Conservation (phyloP, 2,888 invertebrate species). For the Brenthis hecate region DNA sequence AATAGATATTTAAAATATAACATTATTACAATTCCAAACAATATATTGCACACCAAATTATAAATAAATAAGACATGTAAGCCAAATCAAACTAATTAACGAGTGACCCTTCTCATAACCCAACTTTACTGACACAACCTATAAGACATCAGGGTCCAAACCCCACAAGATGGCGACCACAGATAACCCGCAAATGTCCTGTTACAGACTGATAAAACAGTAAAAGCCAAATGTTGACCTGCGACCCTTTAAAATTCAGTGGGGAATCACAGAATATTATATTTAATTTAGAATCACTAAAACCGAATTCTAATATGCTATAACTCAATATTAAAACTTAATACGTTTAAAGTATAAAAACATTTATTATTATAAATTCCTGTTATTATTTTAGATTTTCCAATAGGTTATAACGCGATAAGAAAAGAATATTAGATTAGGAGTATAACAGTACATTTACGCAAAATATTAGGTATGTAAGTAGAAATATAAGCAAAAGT, state of each 20-base stretch:
- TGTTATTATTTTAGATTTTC: too few relatives aligned
- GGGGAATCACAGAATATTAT: slow-evolving; percentile 44
- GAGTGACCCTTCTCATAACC: slow-evolving; percentile 71
- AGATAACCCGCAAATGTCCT: slow-evolving; percentile 71
- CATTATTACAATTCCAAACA: slow-evolving; percentile 6
- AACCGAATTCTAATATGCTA: background rate
- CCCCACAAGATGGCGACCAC: slow-evolving; percentile 69
- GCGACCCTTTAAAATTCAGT: slow-evolving; percentile 49
- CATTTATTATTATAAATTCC: too few relatives aligned
- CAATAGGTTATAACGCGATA: too few relatives aligned
- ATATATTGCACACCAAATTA: slow-evolving; percentile 19
- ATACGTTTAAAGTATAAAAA: background rate
- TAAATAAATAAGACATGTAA: slow-evolving; percentile 32
- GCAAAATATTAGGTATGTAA: too few relatives aligned
- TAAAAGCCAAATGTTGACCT: slow-evolving; percentile 64
- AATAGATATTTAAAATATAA: too few relatives aligned
- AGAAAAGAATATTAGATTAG: too few relatives aligned
- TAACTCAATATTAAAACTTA: background rate
- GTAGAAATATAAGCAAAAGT: too few relatives aligned
- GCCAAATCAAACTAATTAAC: slow-evolving; percentile 60
- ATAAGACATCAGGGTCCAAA: slow-evolving; percentile 55
- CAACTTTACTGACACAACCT: slow-evolving; percentile 71
- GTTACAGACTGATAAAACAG: slow-evolving; percentile 70
- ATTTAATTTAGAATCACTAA: slow-evolving; percentile 20
- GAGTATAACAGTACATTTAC: too few relatives aligned